Conservation (phyloP, 2,888 invertebrate species). For the Andrena minutula region DNA sequence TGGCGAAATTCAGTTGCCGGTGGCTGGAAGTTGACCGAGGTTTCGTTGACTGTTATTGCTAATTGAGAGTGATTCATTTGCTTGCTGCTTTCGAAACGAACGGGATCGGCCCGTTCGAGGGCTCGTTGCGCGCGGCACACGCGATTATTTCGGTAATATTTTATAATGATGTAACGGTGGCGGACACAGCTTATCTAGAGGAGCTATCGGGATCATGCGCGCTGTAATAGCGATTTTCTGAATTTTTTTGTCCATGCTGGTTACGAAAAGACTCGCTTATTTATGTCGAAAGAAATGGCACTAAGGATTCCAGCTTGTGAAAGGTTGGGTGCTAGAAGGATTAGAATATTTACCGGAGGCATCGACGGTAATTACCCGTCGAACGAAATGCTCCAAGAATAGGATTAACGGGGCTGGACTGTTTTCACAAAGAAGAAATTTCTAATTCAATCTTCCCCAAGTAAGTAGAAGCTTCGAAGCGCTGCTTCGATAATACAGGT, state of each 20-base stretch:
- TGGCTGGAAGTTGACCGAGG: background rate
- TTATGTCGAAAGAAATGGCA: background rate
- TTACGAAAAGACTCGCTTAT: background rate
- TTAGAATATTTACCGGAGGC: background rate
- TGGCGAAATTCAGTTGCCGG: background rate
- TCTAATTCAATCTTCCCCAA: background rate
- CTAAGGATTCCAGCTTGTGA: background rate
- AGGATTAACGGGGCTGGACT: background rate
- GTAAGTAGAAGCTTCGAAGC: background rate
- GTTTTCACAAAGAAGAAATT: too few relatives aligned
- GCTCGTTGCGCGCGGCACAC: too few relatives aligned
- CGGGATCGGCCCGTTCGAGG: background rate
- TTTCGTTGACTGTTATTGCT: background rate
- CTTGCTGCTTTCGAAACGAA: background rate
- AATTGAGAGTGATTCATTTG: background rate
- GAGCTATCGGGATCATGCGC: background rate
- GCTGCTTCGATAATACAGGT: too few relatives aligned
- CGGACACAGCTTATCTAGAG: background rate
- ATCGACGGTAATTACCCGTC: background rate
- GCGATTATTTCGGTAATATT: slow-evolving; percentile 1
- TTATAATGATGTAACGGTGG: background rate
- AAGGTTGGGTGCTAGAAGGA: background rate
- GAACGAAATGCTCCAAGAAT: background rate
- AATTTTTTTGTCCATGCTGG: background rate
- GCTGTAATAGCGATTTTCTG: background rate